phyloP scores from a whole-genome alignment of 1,140 invertebrate genomes.

The Bombus confusus region DNA sequence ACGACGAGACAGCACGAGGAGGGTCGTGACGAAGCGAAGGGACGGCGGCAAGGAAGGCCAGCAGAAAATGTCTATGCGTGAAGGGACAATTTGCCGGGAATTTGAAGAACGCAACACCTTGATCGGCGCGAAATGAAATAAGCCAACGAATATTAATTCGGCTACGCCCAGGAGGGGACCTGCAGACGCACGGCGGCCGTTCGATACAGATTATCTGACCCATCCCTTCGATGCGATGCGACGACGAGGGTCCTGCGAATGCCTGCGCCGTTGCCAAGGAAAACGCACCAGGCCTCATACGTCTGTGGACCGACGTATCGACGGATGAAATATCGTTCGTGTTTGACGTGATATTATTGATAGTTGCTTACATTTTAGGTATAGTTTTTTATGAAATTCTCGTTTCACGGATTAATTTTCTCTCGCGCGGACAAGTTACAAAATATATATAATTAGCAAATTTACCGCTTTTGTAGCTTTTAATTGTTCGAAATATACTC shows the following conservation, averaged over 20 bases:
- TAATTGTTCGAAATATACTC: no score
- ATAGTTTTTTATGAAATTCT: no score
- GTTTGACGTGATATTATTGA: neutral
- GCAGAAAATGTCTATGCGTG: constrained; percentile 44
- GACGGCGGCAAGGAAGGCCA: neutral
- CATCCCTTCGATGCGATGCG: neutral
- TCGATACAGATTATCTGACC: constrained; percentile 66
- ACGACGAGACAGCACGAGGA: constrained; percentile 30
- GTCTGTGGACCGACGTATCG: neutral
- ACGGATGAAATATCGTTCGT: neutral
- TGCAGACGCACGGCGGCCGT: constrained; percentile 24
- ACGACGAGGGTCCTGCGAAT: constrained; percentile 28
- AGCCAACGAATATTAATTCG: constrained; percentile 73
- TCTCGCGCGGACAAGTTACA: no score
- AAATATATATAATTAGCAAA: no score
- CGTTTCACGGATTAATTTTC: no score
- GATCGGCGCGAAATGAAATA: constrained; percentile 72
- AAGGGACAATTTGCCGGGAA: constrained; percentile 69
- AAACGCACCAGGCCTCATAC: constrained; percentile 33
- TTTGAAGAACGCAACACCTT: constrained; percentile 70
- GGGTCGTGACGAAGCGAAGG: neutral
- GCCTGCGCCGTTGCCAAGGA: constrained; percentile 46
- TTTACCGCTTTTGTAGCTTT: no score
- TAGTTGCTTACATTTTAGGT: neutral
- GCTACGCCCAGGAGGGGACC: constrained; percentile 32